These are phyloP conservation scores for Chiloscyllium plagiosum DNA, from an alignment of 2,113 vertebrate genomes.

Conservation along the genomic window DNA sequence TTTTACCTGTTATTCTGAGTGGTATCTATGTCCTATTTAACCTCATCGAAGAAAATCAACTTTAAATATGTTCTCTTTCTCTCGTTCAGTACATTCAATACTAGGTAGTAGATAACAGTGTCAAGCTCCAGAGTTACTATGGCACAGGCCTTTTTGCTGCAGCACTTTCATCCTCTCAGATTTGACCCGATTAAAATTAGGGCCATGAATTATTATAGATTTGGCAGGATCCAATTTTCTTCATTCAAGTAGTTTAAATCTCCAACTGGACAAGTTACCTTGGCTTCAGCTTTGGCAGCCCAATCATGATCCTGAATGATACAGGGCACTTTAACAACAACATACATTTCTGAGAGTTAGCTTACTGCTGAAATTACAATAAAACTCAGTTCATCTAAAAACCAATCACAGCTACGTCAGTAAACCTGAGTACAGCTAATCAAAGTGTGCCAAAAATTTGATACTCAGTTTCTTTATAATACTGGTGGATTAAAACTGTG, in stretches of 20 bases:
- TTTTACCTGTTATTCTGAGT: not conserved
- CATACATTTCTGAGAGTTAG: not conserved
- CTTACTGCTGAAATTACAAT: not conserved
- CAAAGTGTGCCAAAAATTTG: not conserved
- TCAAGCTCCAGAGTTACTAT: not conserved
- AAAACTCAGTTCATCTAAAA: not conserved
- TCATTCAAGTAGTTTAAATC: not conserved
- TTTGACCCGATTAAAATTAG: not conserved
- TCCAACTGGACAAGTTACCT: not conserved
- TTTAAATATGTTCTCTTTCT: not conserved
- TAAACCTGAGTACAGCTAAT: not conserved
- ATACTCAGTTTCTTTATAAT: not conserved
- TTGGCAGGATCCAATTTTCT: not conserved
- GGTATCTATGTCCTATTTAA: not conserved
- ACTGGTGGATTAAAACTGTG: not conserved
- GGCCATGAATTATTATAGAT: not conserved
- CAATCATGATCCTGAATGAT: not conserved
- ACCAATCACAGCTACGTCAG: not conserved
- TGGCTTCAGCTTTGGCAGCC: not conserved
- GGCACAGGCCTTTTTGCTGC: not conserved
- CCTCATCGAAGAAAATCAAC: not conserved
- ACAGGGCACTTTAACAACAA: not conserved
- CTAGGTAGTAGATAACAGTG: no score
- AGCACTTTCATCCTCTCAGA: not conserved
- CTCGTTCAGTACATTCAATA: not conserved